These are phyloP conservation scores for Drosophila albomicans DNA, from an alignment of 1,140 invertebrate species.

Conservation along the genomic window DNA sequence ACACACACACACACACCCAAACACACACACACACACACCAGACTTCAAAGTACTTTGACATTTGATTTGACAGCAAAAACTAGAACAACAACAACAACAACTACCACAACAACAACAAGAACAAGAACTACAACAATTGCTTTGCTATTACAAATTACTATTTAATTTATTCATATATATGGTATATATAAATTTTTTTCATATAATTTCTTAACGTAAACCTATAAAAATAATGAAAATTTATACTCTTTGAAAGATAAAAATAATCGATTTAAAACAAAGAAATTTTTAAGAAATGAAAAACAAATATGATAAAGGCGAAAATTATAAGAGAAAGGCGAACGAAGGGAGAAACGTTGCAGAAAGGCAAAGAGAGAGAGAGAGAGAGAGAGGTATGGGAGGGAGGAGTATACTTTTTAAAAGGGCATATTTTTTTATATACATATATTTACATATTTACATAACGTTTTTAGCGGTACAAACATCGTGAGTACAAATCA, in stretches of 20 bases:
- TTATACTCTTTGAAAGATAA: conserved; percentile 28
- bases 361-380: conserved; percentile 6
- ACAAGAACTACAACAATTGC: conserved; percentile 46
- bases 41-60: conserved; percentile 70
- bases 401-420: conserved; percentile 59
- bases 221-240: conserved; percentile 31
- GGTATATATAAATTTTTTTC: conserved; percentile 15
- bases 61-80: conserved; percentile 48
- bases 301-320: conserved; percentile 37
- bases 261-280: conserved; percentile 20
- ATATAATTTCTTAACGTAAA: conserved; percentile 63
- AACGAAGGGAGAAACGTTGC: conserved; percentile 19
- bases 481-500: conserved; percentile 78
- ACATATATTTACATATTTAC: conserved; percentile 78
- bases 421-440: conserved; percentile 75
- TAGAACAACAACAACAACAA: conserved; percentile 37
- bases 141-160: conserved; percentile 61
- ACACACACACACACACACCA: conserved; percentile 46
- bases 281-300: conserved; percentile 26
- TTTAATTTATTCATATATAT: conserved; percentile 44
- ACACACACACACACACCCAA: conserved; percentile 35
- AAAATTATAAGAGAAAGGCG: conserved; percentile 27
- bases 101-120: conserved; percentile 28
- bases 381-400: conserved; percentile 6
- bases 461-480: conserved; percentile 78